Conservation (phyloP, 2,888 invertebrate species). For the Drosophila emarginata region DNA sequence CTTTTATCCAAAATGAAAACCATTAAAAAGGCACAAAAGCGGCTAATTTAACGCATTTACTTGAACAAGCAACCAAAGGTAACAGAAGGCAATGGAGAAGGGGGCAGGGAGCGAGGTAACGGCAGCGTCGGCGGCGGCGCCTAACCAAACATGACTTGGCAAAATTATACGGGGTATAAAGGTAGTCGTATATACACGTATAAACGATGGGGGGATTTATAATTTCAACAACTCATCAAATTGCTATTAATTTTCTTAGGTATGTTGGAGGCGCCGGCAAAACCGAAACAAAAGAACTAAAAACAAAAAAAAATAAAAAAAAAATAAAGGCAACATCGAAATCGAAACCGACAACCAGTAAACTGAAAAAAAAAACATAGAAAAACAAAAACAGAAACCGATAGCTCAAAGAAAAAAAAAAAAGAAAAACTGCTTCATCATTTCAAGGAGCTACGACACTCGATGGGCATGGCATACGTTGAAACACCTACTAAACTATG, state of each 20-base stretch:
- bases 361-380: neutral
- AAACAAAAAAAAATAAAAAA: conserved; percentile 1
- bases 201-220: conserved; percentile 43
- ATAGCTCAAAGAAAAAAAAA: conserved; percentile 50
- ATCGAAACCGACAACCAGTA: conserved; percentile 18
- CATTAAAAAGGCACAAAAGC: conserved; percentile 62
- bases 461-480: neutral
- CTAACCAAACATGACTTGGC: conserved; percentile 57
- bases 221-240: conserved; percentile 79
- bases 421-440: conserved; percentile 47
- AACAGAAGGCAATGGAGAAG: neutral
- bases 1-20: conserved; percentile 2
- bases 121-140: conserved; percentile 47
- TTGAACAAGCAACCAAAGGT: conserved; percentile 17
- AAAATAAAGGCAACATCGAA: conserved; percentile 9
- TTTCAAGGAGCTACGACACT: conserved; percentile 39
- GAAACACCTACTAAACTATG: conserved; percentile 73
- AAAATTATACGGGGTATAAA: conserved; percentile 20
- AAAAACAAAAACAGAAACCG: conserved; percentile 24
- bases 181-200: neutral
- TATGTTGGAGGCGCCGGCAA: conserved; percentile 58
- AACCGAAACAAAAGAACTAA: conserved; percentile 13
- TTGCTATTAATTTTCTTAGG: conserved; percentile 69
- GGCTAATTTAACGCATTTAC: conserved; percentile 78
- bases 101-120: conserved; percentile 20